Percentiles rank a stretch among this genome's conserved stretches.
Conservation (phyloP, 2,888 invertebrate species). For the Andrena praecox region DNA sequence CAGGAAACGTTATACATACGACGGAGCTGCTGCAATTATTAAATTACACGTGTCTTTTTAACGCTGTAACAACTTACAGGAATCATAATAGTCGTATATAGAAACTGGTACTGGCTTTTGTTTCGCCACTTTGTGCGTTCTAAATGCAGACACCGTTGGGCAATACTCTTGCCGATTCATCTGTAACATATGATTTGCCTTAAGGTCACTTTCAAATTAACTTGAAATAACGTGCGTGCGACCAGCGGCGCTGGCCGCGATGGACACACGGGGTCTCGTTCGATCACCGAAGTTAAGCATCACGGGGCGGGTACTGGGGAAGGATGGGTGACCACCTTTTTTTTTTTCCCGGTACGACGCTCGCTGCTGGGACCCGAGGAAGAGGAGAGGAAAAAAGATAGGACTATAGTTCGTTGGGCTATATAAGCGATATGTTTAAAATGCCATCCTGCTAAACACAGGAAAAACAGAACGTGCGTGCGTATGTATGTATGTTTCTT, state of each 20-base stretch:
- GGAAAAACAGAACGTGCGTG: neutral
- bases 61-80: constrained; percentile 87
- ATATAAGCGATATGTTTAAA: too few species aligned
- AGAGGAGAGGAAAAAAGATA: too few species aligned
- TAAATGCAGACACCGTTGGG: constrained; percentile 93
- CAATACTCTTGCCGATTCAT: constrained; percentile 89
- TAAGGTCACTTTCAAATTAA: neutral
- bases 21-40: neutral
- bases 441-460: too few species aligned
- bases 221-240: neutral
- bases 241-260: too few species aligned
- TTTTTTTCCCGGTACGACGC: too few species aligned
- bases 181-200: constrained; percentile 75
- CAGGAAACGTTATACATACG: neutral
- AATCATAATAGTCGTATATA: constrained; percentile 96
- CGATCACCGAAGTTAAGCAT: too few species aligned
- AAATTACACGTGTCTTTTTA: neutral
- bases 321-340: too few species aligned
- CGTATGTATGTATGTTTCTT: neutral
- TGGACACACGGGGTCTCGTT: too few species aligned
- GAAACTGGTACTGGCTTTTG: constrained; percentile 94
- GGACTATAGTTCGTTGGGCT: too few species aligned
- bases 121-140: constrained; percentile 93
- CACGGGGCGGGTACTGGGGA: too few species aligned
- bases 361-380: too few species aligned